Evolutionary conservation across 2,113 vertebrate species (phyloP).

Genomic region (Gavialis gangeticus): DNA sequence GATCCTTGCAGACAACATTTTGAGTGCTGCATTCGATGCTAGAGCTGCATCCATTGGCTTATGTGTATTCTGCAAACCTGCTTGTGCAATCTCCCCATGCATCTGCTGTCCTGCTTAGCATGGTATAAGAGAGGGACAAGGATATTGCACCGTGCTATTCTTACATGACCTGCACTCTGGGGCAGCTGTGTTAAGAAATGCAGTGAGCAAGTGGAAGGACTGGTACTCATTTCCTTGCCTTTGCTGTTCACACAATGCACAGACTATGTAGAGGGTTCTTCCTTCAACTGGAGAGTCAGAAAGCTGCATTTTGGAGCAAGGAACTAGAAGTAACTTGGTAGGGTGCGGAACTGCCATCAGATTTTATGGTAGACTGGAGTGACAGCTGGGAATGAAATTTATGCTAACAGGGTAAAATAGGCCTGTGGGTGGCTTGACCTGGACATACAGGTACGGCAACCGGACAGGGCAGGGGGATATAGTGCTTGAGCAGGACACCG

Average conservation of each 20-base stretch:
- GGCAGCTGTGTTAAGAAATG: rapidly evolving
- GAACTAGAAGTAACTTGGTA: neutral
- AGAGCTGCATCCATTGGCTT: rapidly evolving
- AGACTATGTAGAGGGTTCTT: neutral
- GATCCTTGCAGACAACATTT: neutral
- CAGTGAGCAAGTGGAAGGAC: rapidly evolving
- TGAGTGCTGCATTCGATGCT: rapidly evolving
- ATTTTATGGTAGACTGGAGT: rapidly evolving
- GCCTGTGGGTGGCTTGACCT: neutral
- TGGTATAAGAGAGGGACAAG: neutral
- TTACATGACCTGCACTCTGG: neutral
- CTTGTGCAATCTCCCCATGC: neutral
- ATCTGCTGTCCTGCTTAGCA: neutral
- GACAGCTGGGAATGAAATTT: neutral
- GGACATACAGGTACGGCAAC: neutral
- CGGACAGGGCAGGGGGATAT: neutral
- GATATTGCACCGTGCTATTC: rapidly evolving
- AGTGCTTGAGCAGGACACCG: neutral
- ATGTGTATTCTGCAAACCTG: neutral
- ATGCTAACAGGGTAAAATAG: no score
- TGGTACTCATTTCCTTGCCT: neutral
- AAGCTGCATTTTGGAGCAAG: rapidly evolving
- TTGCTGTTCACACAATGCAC: neutral
- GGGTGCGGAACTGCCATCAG: rapidly evolving
- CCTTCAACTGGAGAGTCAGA: neutral